phyloP scores from a whole-genome alignment of 2,797 vertebrate genomes.

The Hozukius guyotensis region DNA sequence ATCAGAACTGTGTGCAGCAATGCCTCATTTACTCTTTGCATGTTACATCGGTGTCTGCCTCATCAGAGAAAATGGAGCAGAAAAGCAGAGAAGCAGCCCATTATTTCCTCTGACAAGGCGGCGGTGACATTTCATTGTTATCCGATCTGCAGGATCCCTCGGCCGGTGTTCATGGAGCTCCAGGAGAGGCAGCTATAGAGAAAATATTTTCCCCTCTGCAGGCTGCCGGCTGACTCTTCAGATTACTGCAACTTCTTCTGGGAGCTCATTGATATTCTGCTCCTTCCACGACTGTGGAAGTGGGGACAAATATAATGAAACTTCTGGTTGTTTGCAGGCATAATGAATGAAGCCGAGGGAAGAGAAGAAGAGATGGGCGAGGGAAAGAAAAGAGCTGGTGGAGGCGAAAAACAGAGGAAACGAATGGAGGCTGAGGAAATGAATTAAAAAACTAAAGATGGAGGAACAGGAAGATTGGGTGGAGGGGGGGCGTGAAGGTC shows the following conservation, averaged over 20 bases:
- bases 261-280: conserved; percentile 55
- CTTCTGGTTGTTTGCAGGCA: conserved; percentile 27
- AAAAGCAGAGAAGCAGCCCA: neutral
- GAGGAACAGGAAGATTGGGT: neutral
- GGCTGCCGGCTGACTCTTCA: conserved; percentile 8
- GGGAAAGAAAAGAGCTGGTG: neutral
- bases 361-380: neutral
- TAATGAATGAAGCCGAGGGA: conserved; percentile 30
- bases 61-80: neutral
- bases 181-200: conserved; percentile 11
- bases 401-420: neutral
- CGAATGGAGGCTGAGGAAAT: neutral
- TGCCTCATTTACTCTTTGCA: neutral
- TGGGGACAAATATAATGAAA: conserved; percentile 45
- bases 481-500: neutral
- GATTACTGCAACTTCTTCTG: conserved; percentile 26
- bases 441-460: neutral
- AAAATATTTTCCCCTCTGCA: conserved; percentile 31
- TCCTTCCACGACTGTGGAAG: neutral
- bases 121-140: conserved; percentile 34
- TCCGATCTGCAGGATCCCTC: conserved; percentile 30
- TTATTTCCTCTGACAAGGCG: conserved; percentile 28
- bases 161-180: neutral
- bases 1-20: neutral
- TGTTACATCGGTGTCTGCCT: neutral